phyloP scores from a whole-genome alignment of 2,113 vertebrate species.

The Sprattus sprattus region DNA sequence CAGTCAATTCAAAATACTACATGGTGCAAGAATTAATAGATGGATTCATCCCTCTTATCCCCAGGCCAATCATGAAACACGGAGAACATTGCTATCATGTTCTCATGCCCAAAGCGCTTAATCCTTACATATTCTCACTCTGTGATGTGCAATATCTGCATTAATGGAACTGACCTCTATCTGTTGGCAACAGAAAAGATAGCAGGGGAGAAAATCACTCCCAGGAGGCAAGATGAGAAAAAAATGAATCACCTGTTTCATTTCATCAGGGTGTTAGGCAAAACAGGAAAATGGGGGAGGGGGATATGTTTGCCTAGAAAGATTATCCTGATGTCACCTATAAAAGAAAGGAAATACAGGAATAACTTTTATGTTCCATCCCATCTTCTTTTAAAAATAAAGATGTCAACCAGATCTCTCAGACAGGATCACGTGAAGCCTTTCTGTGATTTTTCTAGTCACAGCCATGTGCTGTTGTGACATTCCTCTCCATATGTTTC shows the following conservation, averaged over 20 bases:
- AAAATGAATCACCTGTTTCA: background rate
- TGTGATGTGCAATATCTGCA: conserved; percentile 2
- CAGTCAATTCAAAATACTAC: conserved; percentile 1
- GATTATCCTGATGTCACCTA: background rate
- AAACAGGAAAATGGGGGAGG: background rate
- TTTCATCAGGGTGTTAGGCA: conserved; percentile 1
- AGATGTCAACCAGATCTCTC: background rate
- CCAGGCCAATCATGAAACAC: background rate
- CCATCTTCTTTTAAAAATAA: background rate
- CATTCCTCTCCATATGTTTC: background rate
- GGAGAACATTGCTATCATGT: conserved; percentile 1
- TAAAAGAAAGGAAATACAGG: background rate
- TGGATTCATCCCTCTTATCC: conserved; percentile 13
- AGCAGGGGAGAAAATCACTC: background rate
- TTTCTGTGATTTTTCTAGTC: background rate
- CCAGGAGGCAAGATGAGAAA: background rate
- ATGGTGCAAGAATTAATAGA: background rate
- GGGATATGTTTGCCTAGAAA: background rate
- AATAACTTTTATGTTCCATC: background rate
- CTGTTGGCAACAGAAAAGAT: background rate
- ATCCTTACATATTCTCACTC: conserved; percentile 8
- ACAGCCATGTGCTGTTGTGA: background rate
- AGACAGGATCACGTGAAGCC: background rate
- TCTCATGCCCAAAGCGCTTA: conserved; percentile 8
- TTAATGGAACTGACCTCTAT: conserved; percentile 18